These are phyloP conservation scores for Lordiphosa collinella DNA, from an alignment of 1,140 invertebrate species.

Conservation along the genomic window DNA sequence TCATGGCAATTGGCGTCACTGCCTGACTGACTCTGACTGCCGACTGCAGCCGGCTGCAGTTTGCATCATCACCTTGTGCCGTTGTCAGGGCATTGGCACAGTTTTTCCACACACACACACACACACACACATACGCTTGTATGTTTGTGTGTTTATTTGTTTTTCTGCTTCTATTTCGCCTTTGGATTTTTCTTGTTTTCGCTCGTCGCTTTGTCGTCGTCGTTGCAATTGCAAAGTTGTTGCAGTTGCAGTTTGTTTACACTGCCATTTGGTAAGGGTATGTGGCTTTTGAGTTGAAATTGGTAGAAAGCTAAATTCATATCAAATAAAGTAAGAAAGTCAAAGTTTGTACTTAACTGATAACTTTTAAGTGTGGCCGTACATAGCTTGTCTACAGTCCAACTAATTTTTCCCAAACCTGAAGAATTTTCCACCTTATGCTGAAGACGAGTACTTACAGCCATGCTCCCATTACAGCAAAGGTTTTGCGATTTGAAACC, in stretches of 20 bases:
- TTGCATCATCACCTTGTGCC: constrained; percentile 77
- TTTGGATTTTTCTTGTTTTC: constrained; percentile 59
- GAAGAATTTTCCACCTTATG: no score
- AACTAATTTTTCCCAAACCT: no score
- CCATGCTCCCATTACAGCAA: no score
- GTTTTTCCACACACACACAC: constrained; percentile 53
- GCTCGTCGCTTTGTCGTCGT: constrained; percentile 4
- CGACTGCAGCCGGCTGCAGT: constrained; percentile 57
- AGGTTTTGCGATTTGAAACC: no score
- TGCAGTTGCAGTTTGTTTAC: constrained; percentile 4
- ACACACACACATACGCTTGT: constrained; percentile 8
- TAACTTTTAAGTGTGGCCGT: no score
- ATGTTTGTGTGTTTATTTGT: constrained; percentile 32
- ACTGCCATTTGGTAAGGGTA: neutral
- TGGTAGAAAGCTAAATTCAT: no score
- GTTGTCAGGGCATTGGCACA: constrained; percentile 79
- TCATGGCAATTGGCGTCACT: constrained; percentile 68
- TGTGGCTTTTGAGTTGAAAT: neutral
- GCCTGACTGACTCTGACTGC: constrained; percentile 41
- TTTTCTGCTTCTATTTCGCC: constrained; percentile 33
- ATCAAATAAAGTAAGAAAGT: no score
- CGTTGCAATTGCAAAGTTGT: constrained; percentile 15
- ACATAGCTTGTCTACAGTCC: no score
- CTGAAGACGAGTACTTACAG: no score
- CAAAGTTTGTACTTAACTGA: no score